phyloP scores from a whole-genome alignment of 2,888 invertebrate genomes.

The Proisotoma minuta region DNA sequence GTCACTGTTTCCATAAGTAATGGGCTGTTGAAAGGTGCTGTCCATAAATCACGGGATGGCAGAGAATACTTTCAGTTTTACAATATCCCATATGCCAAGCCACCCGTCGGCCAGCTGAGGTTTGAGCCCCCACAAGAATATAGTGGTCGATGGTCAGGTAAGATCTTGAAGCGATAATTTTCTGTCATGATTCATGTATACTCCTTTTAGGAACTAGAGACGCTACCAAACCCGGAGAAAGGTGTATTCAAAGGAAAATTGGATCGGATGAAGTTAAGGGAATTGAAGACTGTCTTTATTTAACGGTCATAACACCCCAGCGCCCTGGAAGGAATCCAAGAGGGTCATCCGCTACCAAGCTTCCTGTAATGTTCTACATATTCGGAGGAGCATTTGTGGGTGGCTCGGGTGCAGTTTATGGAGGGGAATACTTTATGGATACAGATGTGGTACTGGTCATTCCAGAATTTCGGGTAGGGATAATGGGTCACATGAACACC shows the following conservation, averaged over 20 bases:
- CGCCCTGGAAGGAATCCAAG: background rate
- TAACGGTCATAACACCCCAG: background rate
- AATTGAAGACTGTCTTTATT: conserved; percentile 7
- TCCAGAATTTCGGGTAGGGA: conserved; percentile 8
- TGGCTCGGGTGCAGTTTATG: background rate
- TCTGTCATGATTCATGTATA: too few species aligned
- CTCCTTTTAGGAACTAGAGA: background rate
- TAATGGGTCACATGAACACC: conserved; percentile 7
- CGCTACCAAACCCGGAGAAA: background rate
- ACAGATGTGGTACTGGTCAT: conserved; percentile 7
- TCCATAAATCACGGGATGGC: too few species aligned
- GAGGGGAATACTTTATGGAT: conserved; percentile 11
- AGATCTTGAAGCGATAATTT: too few species aligned
- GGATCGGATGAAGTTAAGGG: conserved; percentile 4
- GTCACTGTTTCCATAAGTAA: too few species aligned
- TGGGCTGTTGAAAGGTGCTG: too few species aligned
- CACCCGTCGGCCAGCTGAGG: too few species aligned
- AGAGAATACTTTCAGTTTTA: too few species aligned
- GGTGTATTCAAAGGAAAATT: conserved; percentile 7
- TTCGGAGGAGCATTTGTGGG: conserved; percentile 8
- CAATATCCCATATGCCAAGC: too few species aligned
- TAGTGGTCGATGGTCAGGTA: too few species aligned
- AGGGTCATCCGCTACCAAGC: background rate
- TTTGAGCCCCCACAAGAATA: too few species aligned
- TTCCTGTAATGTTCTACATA: conserved; percentile 10